Evolutionary conservation across 2,797 vertebrate genomes (phyloP).

Genomic region (Phoebastria nigripes): DNA sequence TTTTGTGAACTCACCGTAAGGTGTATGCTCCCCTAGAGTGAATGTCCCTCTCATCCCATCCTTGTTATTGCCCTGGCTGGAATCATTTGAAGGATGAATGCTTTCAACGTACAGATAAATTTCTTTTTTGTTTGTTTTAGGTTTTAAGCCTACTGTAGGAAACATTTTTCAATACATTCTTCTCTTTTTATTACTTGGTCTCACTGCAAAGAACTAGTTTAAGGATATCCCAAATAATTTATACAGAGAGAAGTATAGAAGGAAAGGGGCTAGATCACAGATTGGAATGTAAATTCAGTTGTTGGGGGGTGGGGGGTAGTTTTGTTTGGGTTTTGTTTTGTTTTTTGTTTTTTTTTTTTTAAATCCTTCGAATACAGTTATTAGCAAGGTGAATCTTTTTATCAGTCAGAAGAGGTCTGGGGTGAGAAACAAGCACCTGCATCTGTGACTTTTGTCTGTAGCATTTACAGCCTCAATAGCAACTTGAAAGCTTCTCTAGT

Average conservation of each 20-base stretch:
- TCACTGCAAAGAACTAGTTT: background rate
- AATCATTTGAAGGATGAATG: background rate
- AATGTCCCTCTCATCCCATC: background rate
- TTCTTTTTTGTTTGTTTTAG: background rate
- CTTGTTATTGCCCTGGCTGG: background rate
- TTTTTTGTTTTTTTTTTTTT: background rate
- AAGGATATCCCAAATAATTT: background rate
- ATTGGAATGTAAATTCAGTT: background rate
- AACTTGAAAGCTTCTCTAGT: background rate
- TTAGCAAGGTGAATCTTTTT: background rate
- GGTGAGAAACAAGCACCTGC: background rate
- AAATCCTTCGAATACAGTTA: background rate
- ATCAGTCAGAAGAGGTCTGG: background rate
- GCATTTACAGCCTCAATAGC: background rate
- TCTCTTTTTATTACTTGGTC: background rate
- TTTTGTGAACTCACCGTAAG: background rate
- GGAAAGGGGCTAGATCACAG: background rate
- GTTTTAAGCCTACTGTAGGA: background rate
- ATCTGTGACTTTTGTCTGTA: background rate
- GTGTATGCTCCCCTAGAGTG: background rate
- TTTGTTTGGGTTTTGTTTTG: background rate
- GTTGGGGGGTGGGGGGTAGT: background rate
- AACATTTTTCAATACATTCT: background rate
- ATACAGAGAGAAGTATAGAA: background rate
- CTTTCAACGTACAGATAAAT: background rate